Evolutionary conservation across 2,797 vertebrate species (phyloP).

Genomic region (Lagorchestes hirsutus): DNA sequence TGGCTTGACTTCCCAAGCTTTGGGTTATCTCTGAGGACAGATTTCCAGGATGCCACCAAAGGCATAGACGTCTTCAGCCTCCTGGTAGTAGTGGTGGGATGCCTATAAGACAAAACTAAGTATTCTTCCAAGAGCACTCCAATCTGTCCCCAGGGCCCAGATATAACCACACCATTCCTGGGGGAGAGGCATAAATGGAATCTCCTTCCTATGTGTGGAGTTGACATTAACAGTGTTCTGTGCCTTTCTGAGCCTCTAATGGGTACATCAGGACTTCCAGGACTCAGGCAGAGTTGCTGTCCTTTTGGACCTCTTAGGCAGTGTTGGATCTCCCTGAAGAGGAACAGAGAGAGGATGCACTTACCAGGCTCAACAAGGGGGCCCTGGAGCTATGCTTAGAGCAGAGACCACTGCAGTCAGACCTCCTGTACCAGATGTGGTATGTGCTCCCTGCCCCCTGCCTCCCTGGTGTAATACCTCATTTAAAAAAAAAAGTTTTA

Average conservation of each 20-base stretch:
- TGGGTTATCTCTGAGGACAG: background rate
- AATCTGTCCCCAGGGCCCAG: background rate
- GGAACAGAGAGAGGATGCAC: constrained; percentile 83
- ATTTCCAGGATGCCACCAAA: constrained; percentile 12
- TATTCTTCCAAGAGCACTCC: background rate
- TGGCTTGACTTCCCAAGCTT: background rate
- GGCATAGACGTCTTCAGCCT: background rate
- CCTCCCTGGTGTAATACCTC: background rate
- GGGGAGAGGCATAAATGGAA: background rate
- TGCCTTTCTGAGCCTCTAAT: background rate
- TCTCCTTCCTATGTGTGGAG: constrained; percentile 26
- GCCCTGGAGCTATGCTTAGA: constrained; percentile 85
- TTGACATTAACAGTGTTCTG: background rate
- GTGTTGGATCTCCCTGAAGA: constrained; percentile 84
- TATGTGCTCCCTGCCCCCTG: constrained; percentile 75
- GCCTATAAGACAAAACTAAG: background rate
- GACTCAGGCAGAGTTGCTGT: background rate
- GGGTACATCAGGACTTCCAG: background rate
- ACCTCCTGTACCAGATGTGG: constrained; percentile 86
- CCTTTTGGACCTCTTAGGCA: constrained; percentile 82
- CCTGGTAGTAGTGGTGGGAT: background rate
- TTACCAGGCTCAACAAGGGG: constrained; percentile 87
- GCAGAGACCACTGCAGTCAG: constrained; percentile 70
- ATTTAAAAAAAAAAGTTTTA: background rate
- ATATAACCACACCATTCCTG: background rate